Conservation (phyloP, 1,140 invertebrate genomes). For the Steinernema feltiae region DNA sequence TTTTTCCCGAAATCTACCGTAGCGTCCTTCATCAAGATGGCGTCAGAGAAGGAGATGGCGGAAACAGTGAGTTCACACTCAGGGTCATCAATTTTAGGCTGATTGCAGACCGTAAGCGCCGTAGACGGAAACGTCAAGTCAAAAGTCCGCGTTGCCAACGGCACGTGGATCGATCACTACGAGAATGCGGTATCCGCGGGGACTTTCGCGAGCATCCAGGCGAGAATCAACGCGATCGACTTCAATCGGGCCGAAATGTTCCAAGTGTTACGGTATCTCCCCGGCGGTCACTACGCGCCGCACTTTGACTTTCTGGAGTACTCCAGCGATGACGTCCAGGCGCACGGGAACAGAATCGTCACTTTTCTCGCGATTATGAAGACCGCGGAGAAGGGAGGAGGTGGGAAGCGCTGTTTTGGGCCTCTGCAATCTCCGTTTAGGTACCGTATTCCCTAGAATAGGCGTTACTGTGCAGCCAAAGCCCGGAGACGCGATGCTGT, state of each 20-base stretch:
- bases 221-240: conserved; percentile 23
- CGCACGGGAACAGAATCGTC: conserved; percentile 24
- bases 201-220: conserved; percentile 19
- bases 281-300: conserved; percentile 34
- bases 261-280: conserved; percentile 32
- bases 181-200: neutral
- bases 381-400: conserved; percentile 23
- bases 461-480: conserved; percentile 30
- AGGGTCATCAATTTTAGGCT: neutral
- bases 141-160: conserved; percentile 28
- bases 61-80: neutral
- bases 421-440: conserved; percentile 25
- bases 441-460: conserved; percentile 37
- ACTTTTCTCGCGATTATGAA: conserved; percentile 24
- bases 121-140: too few species aligned
- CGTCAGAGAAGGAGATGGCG: neutral
- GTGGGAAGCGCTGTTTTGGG: neutral
- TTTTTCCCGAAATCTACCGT: conserved; percentile 12
- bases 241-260: conserved; percentile 23
- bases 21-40: neutral
- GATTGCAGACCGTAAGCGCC: too few species aligned
- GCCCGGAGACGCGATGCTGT: conserved; percentile 37
- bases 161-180: conserved; percentile 28
- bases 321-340: neutral
- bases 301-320: conserved; percentile 38